These are phyloP conservation scores for Agriopis marginaria DNA, from an alignment of 2,888 invertebrate genomes.

Conservation along the genomic window DNA sequence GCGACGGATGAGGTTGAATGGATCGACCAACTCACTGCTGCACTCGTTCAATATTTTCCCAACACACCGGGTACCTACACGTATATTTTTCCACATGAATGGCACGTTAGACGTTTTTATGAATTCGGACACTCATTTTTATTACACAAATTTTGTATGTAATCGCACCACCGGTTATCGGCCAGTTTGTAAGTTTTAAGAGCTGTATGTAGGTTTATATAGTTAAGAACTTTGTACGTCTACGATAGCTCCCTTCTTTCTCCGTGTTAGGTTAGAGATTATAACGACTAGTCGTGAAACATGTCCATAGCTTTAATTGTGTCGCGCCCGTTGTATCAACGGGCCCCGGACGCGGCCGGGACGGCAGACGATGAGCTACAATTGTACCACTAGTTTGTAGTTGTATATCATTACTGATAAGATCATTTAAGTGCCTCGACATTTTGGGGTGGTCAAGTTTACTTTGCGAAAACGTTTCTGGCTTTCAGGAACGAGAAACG, in stretches of 20 bases:
- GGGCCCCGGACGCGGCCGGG: constrained; percentile 76
- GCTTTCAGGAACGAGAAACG: constrained; percentile 17
- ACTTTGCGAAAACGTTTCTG: constrained; percentile 61
- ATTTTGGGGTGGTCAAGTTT: constrained; percentile 78
- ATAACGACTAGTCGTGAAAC: constrained; percentile 80
- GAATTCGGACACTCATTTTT: constrained; percentile 77
- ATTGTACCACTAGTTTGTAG: constrained; percentile 80
- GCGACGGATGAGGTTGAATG: constrained; percentile 52
- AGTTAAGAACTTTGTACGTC: constrained; percentile 80
- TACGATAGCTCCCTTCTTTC: constrained; percentile 81
- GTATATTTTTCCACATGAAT: constrained; percentile 74
- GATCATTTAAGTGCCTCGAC: constrained; percentile 85
- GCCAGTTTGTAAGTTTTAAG: constrained; percentile 79
- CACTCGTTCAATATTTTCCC: constrained; percentile 78
- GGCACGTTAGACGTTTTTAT: constrained; percentile 78
- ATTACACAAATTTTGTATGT: constrained; percentile 81
- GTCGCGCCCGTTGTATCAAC: constrained; percentile 84
- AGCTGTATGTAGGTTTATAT: constrained; percentile 77
- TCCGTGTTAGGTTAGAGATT: constrained; percentile 81
- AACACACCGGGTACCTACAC: constrained; percentile 67
- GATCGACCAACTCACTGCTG: constrained; percentile 76
- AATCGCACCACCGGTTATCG: constrained; percentile 80
- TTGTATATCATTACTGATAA: constrained; percentile 85
- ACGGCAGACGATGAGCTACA: constrained; percentile 76
- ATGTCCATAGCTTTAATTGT: constrained; percentile 86